Evolutionary conservation across 1,140 invertebrate species (phyloP).

Genomic region (Batillaria attramentaria): DNA sequence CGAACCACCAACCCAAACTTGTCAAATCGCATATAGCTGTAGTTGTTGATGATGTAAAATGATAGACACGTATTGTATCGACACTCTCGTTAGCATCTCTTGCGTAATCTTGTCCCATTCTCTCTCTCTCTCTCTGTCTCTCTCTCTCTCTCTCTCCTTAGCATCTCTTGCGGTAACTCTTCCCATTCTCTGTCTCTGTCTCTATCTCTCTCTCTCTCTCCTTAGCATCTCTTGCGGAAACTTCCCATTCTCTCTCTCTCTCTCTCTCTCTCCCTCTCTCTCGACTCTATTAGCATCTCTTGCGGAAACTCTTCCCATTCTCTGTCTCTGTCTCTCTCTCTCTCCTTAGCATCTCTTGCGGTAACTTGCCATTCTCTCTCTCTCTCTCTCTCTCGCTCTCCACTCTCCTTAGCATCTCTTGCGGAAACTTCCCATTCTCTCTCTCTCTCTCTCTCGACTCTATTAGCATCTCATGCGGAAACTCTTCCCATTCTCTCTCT

Average conservation of each 20-base stretch:
- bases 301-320: not conserved
- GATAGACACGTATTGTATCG: no score
- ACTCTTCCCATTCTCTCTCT: not conserved
- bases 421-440: not conserved
- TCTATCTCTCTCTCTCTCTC: conserved; percentile 3
- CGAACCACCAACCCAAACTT: no score
- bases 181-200: not conserved
- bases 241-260: not conserved
- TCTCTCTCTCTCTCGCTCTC: conserved; percentile 7
- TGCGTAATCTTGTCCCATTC: not conserved
- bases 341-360: not conserved
- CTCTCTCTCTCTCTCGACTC: not conserved
- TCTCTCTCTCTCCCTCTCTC: not conserved
- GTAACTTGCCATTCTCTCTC: not conserved
- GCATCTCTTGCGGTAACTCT: no score
- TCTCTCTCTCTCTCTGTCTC: conserved; percentile 16
- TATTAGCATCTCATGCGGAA: not conserved
- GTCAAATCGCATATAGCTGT: no score
- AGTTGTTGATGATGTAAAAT: no score
- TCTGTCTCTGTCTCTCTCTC: not conserved
- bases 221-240: no score
- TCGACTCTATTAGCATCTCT: not conserved
- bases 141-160: not conserved
- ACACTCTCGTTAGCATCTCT: no score
- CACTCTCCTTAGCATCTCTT: not conserved